Evolutionary conservation across 2,888 invertebrate species (phyloP).

Genomic region (Petrophora chlorosata): DNA sequence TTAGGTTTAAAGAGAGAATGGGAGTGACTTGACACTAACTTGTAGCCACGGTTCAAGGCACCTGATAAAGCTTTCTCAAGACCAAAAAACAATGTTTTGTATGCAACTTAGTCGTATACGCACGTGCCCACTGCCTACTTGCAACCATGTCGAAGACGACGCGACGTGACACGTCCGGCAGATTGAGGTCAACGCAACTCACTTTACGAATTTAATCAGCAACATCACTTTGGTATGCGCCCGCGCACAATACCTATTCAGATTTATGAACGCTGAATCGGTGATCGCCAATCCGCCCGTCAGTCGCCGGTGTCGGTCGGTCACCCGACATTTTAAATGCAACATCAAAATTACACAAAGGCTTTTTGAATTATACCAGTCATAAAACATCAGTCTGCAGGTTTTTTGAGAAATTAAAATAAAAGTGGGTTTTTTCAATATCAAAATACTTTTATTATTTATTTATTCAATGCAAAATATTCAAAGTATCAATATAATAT

Average conservation of each 20-base stretch:
- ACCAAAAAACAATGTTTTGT: too few relatives aligned
- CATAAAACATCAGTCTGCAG: slow-evolving; percentile 6
- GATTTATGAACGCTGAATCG: slow-evolving; percentile 68
- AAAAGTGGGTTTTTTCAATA: slow-evolving; percentile 11
- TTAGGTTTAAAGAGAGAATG: too few relatives aligned
- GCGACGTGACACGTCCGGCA: slow-evolving; percentile 43
- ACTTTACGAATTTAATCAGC: slow-evolving; percentile 65
- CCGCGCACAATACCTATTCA: slow-evolving; percentile 74
- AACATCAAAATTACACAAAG: slow-evolving; percentile 42
- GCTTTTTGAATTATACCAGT: slow-evolving; percentile 33
- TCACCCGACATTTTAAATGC: slow-evolving; percentile 58
- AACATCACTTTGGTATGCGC: slow-evolving; percentile 67
- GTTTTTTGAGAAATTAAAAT: slow-evolving; percentile 5
- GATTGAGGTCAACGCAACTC: slow-evolving; percentile 67
- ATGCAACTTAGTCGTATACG: not conserved
- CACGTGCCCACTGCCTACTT: slow-evolving; percentile 39
- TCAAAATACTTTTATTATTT: not conserved
- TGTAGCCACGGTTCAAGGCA: too few relatives aligned
- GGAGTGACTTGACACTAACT: too few relatives aligned
- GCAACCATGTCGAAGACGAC: slow-evolving; percentile 22
- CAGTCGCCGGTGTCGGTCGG: slow-evolving; percentile 63
- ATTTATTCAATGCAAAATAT: too few relatives aligned
- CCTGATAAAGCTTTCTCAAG: too few relatives aligned
- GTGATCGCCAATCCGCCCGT: slow-evolving; percentile 61
- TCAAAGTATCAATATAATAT: too few relatives aligned